Evolutionary conservation across 2,113 vertebrate genomes (phyloP).

Genomic region (Psephotus haematonotus): DNA sequence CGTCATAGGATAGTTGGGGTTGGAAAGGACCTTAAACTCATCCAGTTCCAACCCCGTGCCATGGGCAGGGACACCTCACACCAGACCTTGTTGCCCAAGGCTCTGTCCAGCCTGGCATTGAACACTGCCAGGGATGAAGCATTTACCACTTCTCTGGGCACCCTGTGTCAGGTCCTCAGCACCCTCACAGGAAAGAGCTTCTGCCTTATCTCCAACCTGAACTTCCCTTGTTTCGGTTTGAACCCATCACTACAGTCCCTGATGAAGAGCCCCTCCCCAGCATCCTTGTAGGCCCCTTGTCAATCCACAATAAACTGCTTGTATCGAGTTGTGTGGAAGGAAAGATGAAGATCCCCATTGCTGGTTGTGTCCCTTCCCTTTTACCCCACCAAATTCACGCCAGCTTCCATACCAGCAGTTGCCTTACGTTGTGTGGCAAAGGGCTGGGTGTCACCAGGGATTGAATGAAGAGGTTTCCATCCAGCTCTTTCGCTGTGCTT

Average conservation of each 20-base stretch:
- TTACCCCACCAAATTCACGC: not conserved
- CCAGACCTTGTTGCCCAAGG: fast-evolving
- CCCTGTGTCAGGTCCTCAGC: fast-evolving
- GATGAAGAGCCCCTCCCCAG: not conserved
- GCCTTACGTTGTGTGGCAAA: not conserved
- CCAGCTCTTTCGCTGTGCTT: not conserved
- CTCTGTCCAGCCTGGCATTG: not conserved
- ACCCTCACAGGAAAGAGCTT: not conserved
- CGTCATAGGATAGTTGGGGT: not conserved
- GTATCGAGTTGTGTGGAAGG: not conserved
- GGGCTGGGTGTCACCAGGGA: not conserved
- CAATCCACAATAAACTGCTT: not conserved
- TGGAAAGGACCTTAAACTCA: not conserved
- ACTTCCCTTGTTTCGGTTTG: not conserved
- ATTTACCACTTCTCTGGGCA: not conserved
- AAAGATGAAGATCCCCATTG: not conserved
- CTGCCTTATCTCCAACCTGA: not conserved
- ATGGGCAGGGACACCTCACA: not conserved
- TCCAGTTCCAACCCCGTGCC: not conserved
- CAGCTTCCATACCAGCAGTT: too few relatives aligned
- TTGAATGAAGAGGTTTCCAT: not conserved
- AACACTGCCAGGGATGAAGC: not conserved
- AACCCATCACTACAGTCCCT: not conserved
- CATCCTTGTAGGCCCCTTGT: not conserved
- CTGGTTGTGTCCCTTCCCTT: not conserved